These are phyloP conservation scores for Poeciliopsis gracilis DNA, from an alignment of 2,797 vertebrate genomes.

Conservation along the genomic window DNA sequence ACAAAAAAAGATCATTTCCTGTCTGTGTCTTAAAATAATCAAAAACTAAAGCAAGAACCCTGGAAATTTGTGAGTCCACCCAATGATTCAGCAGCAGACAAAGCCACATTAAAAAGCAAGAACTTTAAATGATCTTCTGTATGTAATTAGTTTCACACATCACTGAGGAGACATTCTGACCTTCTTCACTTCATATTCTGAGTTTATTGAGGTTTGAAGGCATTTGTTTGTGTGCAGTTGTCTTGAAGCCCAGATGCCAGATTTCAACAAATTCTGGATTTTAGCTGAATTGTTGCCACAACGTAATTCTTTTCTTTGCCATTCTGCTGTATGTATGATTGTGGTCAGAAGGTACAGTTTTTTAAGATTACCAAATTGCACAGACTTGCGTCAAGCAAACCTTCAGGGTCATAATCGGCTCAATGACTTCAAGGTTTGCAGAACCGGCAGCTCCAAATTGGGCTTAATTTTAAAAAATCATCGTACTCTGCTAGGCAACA, in stretches of 20 bases:
- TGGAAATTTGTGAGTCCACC: neutral
- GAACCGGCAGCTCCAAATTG: neutral
- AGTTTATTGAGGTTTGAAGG: neutral
- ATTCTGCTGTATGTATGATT: neutral
- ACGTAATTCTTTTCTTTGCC: neutral
- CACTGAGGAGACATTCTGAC: neutral
- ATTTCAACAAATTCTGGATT: neutral
- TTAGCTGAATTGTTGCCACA: neutral
- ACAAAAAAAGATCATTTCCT: neutral
- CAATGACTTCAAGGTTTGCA: neutral
- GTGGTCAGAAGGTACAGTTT: neutral
- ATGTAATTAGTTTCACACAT: neutral
- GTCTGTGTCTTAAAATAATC: neutral
- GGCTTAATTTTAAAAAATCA: neutral
- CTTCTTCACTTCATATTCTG: neutral
- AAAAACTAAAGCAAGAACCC: neutral
- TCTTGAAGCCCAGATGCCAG: neutral
- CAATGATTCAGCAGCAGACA: neutral
- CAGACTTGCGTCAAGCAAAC: neutral
- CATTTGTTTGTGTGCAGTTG: neutral
- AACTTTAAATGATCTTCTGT: neutral
- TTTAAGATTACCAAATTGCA: neutral
- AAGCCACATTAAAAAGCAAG: neutral
- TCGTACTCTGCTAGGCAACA: too few species aligned
- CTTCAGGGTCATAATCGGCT: neutral